phyloP scores from a whole-genome alignment of 2,113 vertebrate genomes.

The Hydrolagus affinis region DNA sequence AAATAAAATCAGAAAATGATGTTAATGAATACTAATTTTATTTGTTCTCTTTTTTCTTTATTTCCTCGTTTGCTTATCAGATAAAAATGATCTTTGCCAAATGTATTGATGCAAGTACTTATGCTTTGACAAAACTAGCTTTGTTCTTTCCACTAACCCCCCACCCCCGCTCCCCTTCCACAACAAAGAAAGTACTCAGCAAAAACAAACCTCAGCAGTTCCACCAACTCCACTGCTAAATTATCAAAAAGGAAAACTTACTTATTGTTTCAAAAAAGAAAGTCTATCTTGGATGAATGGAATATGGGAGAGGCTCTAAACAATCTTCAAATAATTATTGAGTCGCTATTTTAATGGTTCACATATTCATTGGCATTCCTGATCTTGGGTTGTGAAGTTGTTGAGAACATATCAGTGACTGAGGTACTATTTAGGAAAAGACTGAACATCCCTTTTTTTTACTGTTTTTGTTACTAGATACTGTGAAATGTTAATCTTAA shows the following conservation, averaged over 20 bases:
- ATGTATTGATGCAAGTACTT: too few species aligned
- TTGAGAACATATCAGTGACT: background rate
- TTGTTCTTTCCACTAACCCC: too few species aligned
- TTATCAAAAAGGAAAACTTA: background rate
- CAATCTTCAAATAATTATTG: background rate
- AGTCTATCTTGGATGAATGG: background rate
- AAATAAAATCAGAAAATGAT: too few species aligned
- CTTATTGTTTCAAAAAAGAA: background rate
- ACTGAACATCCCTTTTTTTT: background rate
- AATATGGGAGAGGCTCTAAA: background rate
- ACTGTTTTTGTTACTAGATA: background rate
- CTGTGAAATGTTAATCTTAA: background rate
- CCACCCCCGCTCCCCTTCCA: too few species aligned
- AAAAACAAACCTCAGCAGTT: background rate
- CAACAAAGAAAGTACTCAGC: too few species aligned
- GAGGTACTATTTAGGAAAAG: background rate
- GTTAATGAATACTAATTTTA: too few species aligned
- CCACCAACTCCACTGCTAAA: background rate
- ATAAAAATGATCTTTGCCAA: too few species aligned
- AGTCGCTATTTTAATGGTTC: background rate
- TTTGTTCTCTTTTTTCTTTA: too few species aligned
- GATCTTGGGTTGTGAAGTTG: background rate
- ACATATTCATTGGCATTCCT: background rate
- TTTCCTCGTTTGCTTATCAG: too few species aligned
- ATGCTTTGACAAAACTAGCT: too few species aligned